Conservation (phyloP, 2,888 invertebrate genomes). For the Athalia rosae region DNA sequence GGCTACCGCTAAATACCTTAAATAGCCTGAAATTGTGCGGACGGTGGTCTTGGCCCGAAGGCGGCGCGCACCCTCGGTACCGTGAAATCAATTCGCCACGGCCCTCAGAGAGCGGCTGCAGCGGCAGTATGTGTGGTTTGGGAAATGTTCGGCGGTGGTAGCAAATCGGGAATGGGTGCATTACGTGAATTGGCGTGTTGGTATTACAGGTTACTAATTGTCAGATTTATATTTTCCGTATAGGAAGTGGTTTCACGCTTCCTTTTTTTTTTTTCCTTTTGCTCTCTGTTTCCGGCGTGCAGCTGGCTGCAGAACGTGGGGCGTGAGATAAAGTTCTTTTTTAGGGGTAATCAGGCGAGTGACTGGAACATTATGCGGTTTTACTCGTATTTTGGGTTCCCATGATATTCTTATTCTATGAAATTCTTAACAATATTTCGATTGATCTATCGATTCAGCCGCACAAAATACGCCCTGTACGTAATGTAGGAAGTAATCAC, state of each 20-base stretch:
- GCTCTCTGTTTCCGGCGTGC: conserved; percentile 25
- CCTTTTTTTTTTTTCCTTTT: too few species aligned
- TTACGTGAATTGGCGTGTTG: conserved; percentile 19
- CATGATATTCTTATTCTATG: neutral
- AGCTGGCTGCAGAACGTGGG: neutral
- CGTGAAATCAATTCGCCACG: conserved; percentile 67
- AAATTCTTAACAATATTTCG: conserved; percentile 13
- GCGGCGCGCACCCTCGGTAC: conserved; percentile 57
- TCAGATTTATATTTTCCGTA: conserved; percentile 44
- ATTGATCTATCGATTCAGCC: conserved; percentile 16
- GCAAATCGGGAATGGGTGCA: conserved; percentile 26
- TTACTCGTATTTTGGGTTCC: neutral
- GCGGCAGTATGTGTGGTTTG: conserved; percentile 46
- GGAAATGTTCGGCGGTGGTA: conserved; percentile 36
- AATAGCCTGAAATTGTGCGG: conserved; percentile 71
- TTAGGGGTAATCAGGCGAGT: conserved; percentile 9
- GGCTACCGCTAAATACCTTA: conserved; percentile 58
- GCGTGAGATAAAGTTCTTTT: neutral
- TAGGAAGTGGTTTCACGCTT: conserved; percentile 44
- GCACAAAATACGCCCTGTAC: neutral
- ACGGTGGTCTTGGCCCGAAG: conserved; percentile 58
- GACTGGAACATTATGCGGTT: neutral
- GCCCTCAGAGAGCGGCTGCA: conserved; percentile 56
- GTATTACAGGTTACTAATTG: conserved; percentile 27
- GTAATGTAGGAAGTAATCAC: conserved; percentile 17